Evolutionary conservation across 2,797 vertebrate species (phyloP).

Genomic region (Protonibea diacanthus): DNA sequence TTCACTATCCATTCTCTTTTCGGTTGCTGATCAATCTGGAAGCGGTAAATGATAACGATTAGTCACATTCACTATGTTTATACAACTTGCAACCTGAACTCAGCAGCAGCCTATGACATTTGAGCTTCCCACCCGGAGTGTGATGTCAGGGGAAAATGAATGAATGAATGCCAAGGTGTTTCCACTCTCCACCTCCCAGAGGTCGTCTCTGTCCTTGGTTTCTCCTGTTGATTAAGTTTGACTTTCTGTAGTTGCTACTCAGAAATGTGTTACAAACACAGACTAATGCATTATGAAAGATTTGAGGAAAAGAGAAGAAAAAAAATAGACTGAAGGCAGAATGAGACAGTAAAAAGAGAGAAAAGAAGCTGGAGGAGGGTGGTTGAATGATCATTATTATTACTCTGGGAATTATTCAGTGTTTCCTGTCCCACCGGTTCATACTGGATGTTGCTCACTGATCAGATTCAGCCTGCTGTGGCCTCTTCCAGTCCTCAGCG

Average conservation of each 20-base stretch:
- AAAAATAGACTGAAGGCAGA: neutral
- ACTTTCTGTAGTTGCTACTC: conserved; percentile 5
- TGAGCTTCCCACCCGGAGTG: too few relatives aligned
- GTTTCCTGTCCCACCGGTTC: conserved; percentile 39
- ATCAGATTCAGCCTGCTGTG: conserved; percentile 39
- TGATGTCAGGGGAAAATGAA: too few relatives aligned
- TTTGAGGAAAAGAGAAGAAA: neutral
- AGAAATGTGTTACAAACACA: neutral
- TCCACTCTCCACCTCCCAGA: neutral
- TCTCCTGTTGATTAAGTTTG: neutral
- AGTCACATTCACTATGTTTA: too few relatives aligned
- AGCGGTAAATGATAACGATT: too few relatives aligned
- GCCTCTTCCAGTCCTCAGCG: conserved; percentile 1
- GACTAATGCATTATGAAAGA: neutral
- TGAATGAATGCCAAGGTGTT: neutral
- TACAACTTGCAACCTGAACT: too few relatives aligned
- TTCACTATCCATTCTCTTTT: too few relatives aligned
- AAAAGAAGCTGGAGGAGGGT: neutral
- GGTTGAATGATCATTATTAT: conserved; percentile 5
- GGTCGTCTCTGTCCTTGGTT: neutral
- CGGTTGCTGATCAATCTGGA: too few relatives aligned
- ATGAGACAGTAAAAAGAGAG: neutral
- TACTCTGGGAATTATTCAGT: conserved; percentile 24
- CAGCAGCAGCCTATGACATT: too few relatives aligned
- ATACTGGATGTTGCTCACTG: conserved; percentile 38